These are phyloP conservation scores for Platyura marginata DNA, from an alignment of 1,140 invertebrate species.

Conservation along the genomic window DNA sequence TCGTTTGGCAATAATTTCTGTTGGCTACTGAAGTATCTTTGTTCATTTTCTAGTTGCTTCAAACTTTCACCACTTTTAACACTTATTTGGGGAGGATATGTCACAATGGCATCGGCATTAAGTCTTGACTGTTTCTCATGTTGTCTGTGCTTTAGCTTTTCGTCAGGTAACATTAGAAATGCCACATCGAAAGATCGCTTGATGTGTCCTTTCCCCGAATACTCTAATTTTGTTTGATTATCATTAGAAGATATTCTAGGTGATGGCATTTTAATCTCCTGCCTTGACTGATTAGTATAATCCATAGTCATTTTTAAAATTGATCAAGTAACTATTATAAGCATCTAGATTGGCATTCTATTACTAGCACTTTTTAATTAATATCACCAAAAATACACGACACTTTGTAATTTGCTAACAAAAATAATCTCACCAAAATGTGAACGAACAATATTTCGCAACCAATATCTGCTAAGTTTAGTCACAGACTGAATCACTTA, in stretches of 20 bases:
- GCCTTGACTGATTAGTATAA: constrained; percentile 13
- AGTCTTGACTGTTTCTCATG: constrained; percentile 34
- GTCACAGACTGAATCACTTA: not conserved
- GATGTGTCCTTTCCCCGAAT: constrained; percentile 15
- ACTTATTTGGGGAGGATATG: not conserved
- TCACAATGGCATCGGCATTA: not conserved
- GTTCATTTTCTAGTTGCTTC: constrained; percentile 7
- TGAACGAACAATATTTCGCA: no score
- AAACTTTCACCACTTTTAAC: constrained; percentile 14
- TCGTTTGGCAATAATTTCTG: not conserved
- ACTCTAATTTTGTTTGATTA: constrained; percentile 1
- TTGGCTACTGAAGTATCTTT: not conserved
- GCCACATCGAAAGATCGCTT: constrained; percentile 76
- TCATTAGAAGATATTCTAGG: constrained; percentile 3
- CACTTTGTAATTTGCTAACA: not conserved
- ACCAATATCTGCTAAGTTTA: no score
- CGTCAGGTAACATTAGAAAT: constrained; percentile 69
- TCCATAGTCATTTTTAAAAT: constrained; percentile 19
- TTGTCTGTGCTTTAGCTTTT: constrained; percentile 49
- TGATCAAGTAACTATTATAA: not conserved
- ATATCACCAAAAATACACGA: not conserved
- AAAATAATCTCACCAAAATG: no score
- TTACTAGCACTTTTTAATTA: not conserved
- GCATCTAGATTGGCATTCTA: not conserved
- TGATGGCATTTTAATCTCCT: constrained; percentile 6